A percentile compares a stretch with the other conserved stretches of the same genome.
Evolutionary conservation across 2,888 invertebrate genomes (phyloP).

Genomic region (Aquatica leii): DNA sequence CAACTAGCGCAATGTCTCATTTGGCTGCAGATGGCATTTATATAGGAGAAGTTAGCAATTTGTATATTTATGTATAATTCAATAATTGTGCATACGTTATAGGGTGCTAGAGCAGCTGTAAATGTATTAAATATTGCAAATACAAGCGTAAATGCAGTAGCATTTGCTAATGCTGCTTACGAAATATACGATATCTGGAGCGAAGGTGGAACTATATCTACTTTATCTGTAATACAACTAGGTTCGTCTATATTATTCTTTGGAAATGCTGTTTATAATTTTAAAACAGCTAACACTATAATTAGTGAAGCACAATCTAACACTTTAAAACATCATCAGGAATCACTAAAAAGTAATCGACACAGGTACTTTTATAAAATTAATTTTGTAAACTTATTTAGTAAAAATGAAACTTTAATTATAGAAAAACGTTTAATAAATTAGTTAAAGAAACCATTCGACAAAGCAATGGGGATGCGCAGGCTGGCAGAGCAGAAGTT

Average conservation of each 20-base stretch:
- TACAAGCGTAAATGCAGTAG: conserved; percentile 34
- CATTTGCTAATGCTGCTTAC: conserved; percentile 40
- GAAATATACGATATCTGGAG: conserved; percentile 35
- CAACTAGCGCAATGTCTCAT: conserved; percentile 37
- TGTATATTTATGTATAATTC: background rate
- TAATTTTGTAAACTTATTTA: background rate
- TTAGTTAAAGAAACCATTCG: conserved; percentile 65
- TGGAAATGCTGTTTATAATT: conserved; percentile 45
- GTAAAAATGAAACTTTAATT: conserved; percentile 40
- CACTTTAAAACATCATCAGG: conserved; percentile 63
- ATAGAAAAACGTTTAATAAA: conserved; percentile 68
- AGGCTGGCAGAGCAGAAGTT: conserved; percentile 64
- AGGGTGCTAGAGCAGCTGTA: conserved; percentile 36
- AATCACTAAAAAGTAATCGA: conserved; percentile 64
- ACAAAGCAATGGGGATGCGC: conserved; percentile 59
- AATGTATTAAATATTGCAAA: conserved; percentile 38
- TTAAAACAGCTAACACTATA: conserved; percentile 37
- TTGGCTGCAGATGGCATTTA: conserved; percentile 57
- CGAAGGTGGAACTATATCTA: conserved; percentile 39
- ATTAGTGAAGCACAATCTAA: conserved; percentile 65
- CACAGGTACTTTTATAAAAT: conserved; percentile 53
- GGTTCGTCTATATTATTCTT: conserved; percentile 47
- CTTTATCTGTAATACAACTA: conserved; percentile 44
- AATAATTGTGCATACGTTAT: background rate
- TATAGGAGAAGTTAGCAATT: conserved; percentile 59